Evolutionary conservation across 2,888 invertebrate genomes (phyloP).

Genomic region (Teinopalpus imperialis): DNA sequence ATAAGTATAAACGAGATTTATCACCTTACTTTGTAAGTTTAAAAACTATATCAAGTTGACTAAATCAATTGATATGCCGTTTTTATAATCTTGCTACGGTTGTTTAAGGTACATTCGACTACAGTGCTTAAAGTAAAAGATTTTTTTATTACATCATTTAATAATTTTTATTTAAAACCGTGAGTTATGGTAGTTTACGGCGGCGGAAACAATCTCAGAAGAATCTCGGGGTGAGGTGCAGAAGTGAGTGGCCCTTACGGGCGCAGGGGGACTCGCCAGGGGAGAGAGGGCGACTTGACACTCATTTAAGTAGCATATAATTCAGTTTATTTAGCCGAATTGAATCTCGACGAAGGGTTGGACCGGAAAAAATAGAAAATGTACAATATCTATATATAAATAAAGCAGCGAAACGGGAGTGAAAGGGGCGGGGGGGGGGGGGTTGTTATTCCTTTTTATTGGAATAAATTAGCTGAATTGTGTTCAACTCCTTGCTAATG

Average conservation of each 20-base stretch:
- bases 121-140: no score
- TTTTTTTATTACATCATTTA: no score
- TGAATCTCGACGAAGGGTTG: conserved; percentile 60
- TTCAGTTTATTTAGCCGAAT: conserved; percentile 84
- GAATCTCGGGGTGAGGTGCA: conserved; percentile 65
- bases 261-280: conserved; percentile 38
- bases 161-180: no score
- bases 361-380: conserved; percentile 41
- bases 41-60: no score
- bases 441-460: conserved; percentile 61
- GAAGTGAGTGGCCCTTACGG: conserved; percentile 59
- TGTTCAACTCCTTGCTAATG: conserved; percentile 60
- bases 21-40: no score
- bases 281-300: conserved; percentile 65
- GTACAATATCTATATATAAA: conserved; percentile 31
- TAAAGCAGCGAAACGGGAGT: conserved; percentile 1
- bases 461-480: conserved; percentile 74
- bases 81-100: no score
- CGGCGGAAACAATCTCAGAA: conserved; percentile 51
- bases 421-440: conserved; percentile 27
- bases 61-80: no score
- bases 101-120: no score
- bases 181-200: no score
- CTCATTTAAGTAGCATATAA: conserved; percentile 87
- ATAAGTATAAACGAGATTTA: no score